Evolutionary conservation across 2,888 invertebrate species (phyloP).

Genomic region (Drosophila falleni): DNA sequence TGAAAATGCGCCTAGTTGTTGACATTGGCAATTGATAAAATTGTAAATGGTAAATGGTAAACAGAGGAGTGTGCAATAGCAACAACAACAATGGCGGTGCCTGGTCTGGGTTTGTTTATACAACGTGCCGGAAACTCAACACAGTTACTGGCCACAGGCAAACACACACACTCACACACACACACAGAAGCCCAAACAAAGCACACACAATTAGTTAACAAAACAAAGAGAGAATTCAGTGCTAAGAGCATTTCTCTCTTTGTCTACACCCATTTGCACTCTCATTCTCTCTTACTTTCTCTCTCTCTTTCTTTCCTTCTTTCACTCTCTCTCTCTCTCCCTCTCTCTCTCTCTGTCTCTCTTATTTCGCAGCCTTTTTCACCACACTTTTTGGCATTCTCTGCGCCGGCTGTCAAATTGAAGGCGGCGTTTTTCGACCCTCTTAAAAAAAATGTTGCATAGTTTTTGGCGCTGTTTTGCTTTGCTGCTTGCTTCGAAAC

Average conservation of each 20-base stretch:
- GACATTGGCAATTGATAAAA: conserved; percentile 62
- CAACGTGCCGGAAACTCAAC: conserved; percentile 76
- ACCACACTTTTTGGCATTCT: conserved; percentile 65
- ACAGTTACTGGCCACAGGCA: conserved; percentile 63
- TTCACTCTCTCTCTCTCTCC: conserved; percentile 4
- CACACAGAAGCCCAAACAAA: neutral
- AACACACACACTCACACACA: conserved; percentile 37
- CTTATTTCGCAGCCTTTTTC: conserved; percentile 47
- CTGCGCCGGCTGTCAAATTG: conserved; percentile 68
- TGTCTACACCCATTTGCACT: neutral
- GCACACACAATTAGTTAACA: conserved; percentile 3
- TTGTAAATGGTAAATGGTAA: conserved; percentile 50
- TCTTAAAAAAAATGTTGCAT: conserved; percentile 42
- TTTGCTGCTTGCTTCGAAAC: conserved; percentile 45
- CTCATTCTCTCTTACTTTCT: neutral
- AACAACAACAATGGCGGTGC: neutral
- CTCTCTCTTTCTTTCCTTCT: conserved; percentile 8
- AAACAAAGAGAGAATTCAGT: conserved; percentile 35
- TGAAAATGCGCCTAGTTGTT: conserved; percentile 48
- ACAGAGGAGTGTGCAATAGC: conserved; percentile 35
- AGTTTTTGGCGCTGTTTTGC: conserved; percentile 69
- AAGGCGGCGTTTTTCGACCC: conserved; percentile 35
- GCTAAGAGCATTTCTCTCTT: conserved; percentile 20
- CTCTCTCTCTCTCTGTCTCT: conserved; percentile 12
- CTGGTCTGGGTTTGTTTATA: conserved; percentile 74